Conservation (phyloP, 1,140 invertebrate species). For the Papilio polytes region DNA sequence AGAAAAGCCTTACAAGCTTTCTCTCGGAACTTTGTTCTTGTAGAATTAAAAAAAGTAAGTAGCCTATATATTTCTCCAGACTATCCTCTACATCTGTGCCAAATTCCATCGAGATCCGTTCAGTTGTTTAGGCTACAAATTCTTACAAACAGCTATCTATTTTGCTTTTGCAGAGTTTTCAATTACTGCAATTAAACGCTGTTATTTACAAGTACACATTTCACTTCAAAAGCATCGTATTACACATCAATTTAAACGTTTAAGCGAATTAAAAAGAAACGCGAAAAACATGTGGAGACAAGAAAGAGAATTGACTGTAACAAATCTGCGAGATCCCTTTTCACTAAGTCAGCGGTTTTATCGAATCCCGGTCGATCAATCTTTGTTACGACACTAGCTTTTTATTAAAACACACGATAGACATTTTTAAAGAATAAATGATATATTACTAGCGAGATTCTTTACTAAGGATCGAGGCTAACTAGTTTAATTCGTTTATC, state of each 20-base stretch:
- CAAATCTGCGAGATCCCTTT: slow-evolving; percentile 8
- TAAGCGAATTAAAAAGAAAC: neutral
- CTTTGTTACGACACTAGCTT: neutral
- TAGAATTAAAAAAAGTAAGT: no score
- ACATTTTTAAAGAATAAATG: slow-evolving; percentile 11
- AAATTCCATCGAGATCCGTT: no score
- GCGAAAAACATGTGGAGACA: neutral
- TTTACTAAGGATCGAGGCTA: neutral
- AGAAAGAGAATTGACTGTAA: slow-evolving; percentile 1
- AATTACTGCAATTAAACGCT: no score
- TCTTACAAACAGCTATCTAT: no score
- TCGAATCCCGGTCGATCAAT: slow-evolving; percentile 2
- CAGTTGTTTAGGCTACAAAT: no score
- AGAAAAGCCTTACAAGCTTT: no score
- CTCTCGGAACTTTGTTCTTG: no score
- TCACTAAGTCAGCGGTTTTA: slow-evolving; percentile 27
- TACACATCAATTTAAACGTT: neutral
- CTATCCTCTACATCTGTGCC: no score
- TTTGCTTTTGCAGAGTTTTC: no score
- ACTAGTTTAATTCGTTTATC: no score
- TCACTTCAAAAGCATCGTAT: neutral
- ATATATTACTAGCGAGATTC: neutral
- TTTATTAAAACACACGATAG: slow-evolving; percentile 15
- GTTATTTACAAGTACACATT: no score
- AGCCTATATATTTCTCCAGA: no score